Percentiles rank a stretch among this genome's conserved stretches.
These are phyloP conservation scores for Anoura caudifer DNA, from an alignment of 2,113 vertebrate genomes.

Conservation along the genomic window DNA sequence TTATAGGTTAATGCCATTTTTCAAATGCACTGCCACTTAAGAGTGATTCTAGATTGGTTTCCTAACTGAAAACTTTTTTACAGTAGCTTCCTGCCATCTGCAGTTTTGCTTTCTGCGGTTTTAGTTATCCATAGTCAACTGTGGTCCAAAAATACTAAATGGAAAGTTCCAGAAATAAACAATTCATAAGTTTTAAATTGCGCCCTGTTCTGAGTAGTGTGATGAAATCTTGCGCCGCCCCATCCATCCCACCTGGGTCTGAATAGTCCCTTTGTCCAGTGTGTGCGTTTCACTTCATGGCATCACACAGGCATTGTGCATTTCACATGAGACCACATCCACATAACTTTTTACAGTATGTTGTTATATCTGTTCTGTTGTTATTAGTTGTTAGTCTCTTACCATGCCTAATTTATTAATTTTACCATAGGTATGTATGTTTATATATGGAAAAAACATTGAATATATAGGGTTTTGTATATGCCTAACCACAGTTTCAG, in stretches of 20 bases:
- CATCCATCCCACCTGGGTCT: no score
- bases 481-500: neutral
- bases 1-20: constrained; percentile 81
- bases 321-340: neutral
- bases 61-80: constrained; percentile 80
- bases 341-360: neutral
- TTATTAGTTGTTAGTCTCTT: neutral
- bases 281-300: neutral
- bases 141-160: neutral
- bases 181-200: neutral
- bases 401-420: neutral
- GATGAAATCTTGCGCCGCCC: neutral
- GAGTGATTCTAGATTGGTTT: constrained; percentile 76
- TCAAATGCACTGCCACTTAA: constrained; percentile 82
- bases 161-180: neutral
- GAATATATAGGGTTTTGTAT: neutral
- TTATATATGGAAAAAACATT: neutral
- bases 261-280: neutral
- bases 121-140: neutral
- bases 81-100: neutral
- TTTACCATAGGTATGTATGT: neutral
- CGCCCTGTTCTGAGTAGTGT: neutral
- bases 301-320: neutral
- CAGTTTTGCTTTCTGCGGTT: neutral
- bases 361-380: neutral